Evolutionary conservation across 2,797 vertebrate species (phyloP).

Genomic region (Malacoraja senta): DNA sequence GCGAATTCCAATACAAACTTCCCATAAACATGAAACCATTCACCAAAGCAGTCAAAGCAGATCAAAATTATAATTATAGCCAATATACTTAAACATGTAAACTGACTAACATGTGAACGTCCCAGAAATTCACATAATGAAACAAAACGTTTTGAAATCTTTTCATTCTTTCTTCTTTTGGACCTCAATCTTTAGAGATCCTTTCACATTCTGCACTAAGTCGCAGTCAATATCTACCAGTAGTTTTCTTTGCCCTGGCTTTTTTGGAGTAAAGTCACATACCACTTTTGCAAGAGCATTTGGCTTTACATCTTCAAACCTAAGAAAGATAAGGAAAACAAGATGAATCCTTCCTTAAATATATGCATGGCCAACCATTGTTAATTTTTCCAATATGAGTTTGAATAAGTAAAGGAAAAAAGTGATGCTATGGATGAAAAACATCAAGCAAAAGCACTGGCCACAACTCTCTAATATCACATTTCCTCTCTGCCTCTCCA

Average conservation of each 20-base stretch:
- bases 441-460: not conserved
- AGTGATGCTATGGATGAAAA: not conserved
- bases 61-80: not conserved
- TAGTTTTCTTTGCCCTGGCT: not conserved
- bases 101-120: not conserved
- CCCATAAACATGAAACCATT: not conserved
- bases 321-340: not conserved
- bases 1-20: not conserved
- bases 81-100: not conserved
- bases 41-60: not conserved
- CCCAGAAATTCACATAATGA: not conserved
- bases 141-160: not conserved
- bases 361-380: not conserved
- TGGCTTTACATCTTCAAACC: not conserved
- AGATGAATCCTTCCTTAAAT: no score
- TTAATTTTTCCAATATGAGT: not conserved
- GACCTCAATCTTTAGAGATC: not conserved
- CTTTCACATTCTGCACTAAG: not conserved
- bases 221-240: slow-evolving; percentile 2
- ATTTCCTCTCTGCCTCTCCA: not conserved
- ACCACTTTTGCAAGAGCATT: not conserved
- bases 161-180: not conserved
- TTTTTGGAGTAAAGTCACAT: not conserved
- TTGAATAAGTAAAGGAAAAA: not conserved
- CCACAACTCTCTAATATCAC: not conserved